A percentile compares a stretch with the other conserved stretches of the same genome.
Evolutionary conservation across 2,113 vertebrate genomes (phyloP).

Genomic region (Sarotherodon lohbergeri): DNA sequence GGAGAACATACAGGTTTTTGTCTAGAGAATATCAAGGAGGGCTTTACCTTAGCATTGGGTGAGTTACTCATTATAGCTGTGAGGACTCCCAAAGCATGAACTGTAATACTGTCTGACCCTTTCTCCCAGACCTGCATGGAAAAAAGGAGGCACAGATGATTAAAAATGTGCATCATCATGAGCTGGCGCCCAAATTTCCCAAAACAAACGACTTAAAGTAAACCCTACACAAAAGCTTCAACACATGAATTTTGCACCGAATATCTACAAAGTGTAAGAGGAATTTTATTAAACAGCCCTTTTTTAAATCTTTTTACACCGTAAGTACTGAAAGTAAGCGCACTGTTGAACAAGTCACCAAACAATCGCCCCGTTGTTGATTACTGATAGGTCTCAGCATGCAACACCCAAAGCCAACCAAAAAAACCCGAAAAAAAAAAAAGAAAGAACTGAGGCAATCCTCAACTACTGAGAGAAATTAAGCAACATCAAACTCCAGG

Average conservation of each 20-base stretch:
- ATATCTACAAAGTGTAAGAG: neutral
- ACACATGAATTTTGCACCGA: neutral
- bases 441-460: neutral
- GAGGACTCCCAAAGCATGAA: constrained; percentile 87
- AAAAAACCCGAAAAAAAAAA: neutral
- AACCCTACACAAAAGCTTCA: neutral
- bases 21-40: neutral
- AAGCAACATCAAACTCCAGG: constrained; percentile 19
- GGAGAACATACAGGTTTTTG: neutral
- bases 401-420: constrained; percentile 48
- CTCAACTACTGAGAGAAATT: neutral
- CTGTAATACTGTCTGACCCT: constrained; percentile 83
- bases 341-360: neutral
- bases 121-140: constrained; percentile 75
- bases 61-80: constrained; percentile 95
- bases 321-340: neutral
- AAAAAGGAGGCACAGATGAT: neutral
- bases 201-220: neutral
- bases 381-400: constrained; percentile 39
- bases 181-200: neutral
- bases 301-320: neutral
- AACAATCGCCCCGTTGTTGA: constrained; percentile 41
- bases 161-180: neutral
- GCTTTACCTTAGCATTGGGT: constrained; percentile 87
- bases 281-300: neutral